A percentile compares a stretch with the other conserved stretches of the same genome.
Conservation (phyloP, 2,113 vertebrate genomes). For the Macaca nemestrina region DNA sequence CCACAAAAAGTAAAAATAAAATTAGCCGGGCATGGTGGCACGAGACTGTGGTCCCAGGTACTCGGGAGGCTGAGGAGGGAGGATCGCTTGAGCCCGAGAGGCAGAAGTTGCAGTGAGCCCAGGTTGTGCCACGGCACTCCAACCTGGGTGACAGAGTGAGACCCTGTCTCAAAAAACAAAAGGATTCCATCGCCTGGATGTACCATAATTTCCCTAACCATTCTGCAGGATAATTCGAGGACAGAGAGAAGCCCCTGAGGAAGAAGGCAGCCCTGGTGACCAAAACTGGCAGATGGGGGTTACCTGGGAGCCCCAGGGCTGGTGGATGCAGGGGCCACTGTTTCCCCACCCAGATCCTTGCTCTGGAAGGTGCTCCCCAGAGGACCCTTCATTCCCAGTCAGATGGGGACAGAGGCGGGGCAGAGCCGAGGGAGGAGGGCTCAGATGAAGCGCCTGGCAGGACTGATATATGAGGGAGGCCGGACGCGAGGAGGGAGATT, state of each 20-base stretch:
- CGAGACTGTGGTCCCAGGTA: not conserved
- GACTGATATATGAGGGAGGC: not conserved
- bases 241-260: not conserved
- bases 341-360: slow-evolving; percentile 37
- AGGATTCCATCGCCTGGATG: not conserved
- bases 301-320: too few species aligned
- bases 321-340: not conserved
- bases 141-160: not conserved
- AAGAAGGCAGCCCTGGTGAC: not conserved
- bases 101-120: not conserved
- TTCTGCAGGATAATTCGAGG: not conserved
- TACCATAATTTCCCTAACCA: not conserved
- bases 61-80: not conserved
- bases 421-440: not conserved
- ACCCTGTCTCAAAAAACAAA: not conserved
- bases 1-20: not conserved
- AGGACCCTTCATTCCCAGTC: not conserved
- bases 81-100: not conserved
- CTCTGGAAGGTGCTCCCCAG: not conserved
- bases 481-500: not conserved
- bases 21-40: not conserved
- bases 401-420: not conserved
- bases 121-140: not conserved
- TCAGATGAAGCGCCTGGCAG: not conserved
- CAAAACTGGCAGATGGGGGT: not conserved